These are phyloP conservation scores for Isaurus tuberculatus DNA, from an alignment of 92 coral and sea anemone genomes.

Conservation along the genomic window DNA sequence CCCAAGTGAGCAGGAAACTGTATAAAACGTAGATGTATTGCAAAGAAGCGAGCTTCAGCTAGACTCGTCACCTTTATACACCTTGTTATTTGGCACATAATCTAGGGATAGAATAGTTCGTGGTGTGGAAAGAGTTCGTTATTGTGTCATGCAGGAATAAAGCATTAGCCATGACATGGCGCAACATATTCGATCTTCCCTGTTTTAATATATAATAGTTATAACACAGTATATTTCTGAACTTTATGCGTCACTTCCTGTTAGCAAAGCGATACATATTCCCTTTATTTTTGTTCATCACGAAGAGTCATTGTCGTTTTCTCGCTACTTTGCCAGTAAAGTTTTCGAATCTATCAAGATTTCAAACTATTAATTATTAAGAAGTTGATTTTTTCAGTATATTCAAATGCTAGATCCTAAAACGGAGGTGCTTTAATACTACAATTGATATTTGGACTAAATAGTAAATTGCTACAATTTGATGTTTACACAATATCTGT, in stretches of 20 bases:
- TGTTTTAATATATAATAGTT: background rate
- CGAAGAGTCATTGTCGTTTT: background rate
- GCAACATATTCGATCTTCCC: background rate
- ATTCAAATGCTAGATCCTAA: background rate
- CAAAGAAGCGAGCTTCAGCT: slow-evolving; percentile 4
- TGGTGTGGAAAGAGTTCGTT: background rate
- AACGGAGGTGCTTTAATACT: background rate
- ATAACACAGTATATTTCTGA: slow-evolving; percentile 8
- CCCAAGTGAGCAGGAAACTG: slow-evolving; percentile 21
- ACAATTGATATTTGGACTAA: background rate
- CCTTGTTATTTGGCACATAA: background rate
- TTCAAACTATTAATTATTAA: background rate
- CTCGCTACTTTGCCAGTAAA: background rate
- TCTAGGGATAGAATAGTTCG: background rate
- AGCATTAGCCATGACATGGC: background rate
- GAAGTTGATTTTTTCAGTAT: background rate
- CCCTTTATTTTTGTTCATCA: background rate
- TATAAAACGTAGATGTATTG: background rate
- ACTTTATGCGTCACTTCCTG: slow-evolving; percentile 16
- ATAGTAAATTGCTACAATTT: background rate
- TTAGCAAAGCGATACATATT: background rate
- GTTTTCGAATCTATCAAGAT: background rate
- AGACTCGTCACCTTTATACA: background rate
- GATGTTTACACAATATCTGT: background rate
- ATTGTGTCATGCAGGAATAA: background rate